Conservation (phyloP, 2,888 invertebrate genomes). For the Latrodectus hesperus region DNA sequence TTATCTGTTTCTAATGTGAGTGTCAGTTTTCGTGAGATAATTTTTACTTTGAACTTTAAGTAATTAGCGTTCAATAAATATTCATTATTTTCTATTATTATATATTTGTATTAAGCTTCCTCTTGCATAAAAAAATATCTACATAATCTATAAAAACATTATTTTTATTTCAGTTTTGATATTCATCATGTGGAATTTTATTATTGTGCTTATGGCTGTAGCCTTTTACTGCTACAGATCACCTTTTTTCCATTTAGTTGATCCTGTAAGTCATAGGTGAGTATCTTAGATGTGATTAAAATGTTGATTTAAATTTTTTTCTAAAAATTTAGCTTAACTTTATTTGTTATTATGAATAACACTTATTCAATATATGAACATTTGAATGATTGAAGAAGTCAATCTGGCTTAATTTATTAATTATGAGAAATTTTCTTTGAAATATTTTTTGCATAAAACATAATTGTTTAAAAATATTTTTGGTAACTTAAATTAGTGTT, state of each 20-base stretch:
- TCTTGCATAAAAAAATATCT: too few species aligned
- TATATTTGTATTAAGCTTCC: too few species aligned
- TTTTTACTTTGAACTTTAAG: too few species aligned
- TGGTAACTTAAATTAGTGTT: too few species aligned
- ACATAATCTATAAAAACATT: too few species aligned
- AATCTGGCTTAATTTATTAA: background rate
- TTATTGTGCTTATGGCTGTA: conserved; percentile 31
- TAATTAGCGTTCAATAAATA: too few species aligned
- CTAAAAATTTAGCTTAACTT: too few species aligned
- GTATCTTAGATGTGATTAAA: background rate
- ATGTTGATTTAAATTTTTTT: too few species aligned
- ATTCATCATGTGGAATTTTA: conserved; percentile 34
- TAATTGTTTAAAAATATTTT: background rate
- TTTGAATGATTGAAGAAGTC: background rate
- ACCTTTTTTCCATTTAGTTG: conserved; percentile 29
- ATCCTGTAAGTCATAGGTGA: conserved; percentile 53
- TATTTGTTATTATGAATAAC: too few species aligned
- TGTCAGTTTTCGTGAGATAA: too few species aligned
- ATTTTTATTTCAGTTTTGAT: background rate
- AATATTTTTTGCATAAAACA: background rate
- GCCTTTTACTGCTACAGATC: conserved; percentile 31
- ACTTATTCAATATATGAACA: background rate
- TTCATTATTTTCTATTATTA: too few species aligned
- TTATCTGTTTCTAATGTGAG: too few species aligned
- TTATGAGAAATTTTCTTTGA: background rate